phyloP scores from a whole-genome alignment of 37 sponge, comb jelly and placozoan genomes.

The Geodia barretti region DNA sequence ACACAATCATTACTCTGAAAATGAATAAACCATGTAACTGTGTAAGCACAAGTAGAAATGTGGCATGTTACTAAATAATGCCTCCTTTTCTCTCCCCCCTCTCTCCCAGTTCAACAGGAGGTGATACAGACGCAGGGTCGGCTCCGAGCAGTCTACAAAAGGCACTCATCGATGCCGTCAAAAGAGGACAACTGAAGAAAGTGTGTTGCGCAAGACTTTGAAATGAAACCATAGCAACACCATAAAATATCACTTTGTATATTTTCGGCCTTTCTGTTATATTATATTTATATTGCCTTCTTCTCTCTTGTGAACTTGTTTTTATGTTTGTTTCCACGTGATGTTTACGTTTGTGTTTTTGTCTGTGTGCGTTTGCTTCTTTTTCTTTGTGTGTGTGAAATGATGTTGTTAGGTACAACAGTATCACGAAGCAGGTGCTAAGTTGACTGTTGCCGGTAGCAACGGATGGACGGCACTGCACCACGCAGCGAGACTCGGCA shows the following conservation, averaged over 20 bases:
- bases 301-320: neutral
- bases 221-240: no score
- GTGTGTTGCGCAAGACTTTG: no score
- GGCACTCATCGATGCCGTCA: slow-evolving; percentile 65
- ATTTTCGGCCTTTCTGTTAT: no score
- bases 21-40: neutral
- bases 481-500: slow-evolving; percentile 79
- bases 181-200: slow-evolving; percentile 53
- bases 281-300: neutral
- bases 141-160: slow-evolving; percentile 20
- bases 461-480: slow-evolving; percentile 84
- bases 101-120: slow-evolving; percentile 7
- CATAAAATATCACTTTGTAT: no score
- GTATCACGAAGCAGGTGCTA: slow-evolving; percentile 49
- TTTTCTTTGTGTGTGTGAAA: neutral
- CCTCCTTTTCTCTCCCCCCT: neutral
- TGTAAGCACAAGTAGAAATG: neutral
- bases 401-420: slow-evolving; percentile 43
- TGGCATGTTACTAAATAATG: neutral
- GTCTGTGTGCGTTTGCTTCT: neutral
- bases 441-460: slow-evolving; percentile 45
- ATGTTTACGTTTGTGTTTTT: no score
- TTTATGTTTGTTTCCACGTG: no score
- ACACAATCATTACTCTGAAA: no score
- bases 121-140: neutral